Evolutionary conservation across 2,888 invertebrate species (phyloP).

Genomic region (Listrodromus nycthemerus): DNA sequence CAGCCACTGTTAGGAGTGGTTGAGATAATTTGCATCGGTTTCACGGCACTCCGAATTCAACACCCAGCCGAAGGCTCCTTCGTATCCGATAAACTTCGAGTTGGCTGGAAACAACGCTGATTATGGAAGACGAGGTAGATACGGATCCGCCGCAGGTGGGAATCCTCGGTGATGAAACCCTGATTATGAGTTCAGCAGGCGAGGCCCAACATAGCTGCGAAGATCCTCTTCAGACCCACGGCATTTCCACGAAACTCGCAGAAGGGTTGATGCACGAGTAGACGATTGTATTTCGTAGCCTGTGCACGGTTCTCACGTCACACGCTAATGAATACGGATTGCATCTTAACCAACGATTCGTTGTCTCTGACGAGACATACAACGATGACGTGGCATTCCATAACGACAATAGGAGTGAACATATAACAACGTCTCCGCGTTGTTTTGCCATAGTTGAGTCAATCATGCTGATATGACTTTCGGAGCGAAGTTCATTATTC

Average conservation of each 20-base stretch:
- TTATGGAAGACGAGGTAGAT: slow-evolving; percentile 20
- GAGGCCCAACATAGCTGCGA: background rate
- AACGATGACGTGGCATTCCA: background rate
- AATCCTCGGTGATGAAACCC: background rate
- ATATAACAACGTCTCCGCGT: background rate
- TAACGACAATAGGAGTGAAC: background rate
- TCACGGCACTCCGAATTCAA: background rate
- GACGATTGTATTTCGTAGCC: background rate
- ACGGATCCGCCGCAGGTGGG: background rate
- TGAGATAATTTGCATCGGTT: no score
- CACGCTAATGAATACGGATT: slow-evolving; percentile 6
- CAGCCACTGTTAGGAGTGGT: background rate
- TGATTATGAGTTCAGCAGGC: background rate
- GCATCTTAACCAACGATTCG: background rate
- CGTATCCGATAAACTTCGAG: slow-evolving; percentile 23
- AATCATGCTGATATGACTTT: background rate
- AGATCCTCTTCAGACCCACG: background rate
- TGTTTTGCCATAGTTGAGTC: background rate
- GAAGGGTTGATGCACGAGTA: background rate
- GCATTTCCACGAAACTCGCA: background rate
- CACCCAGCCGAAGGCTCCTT: slow-evolving; percentile 14
- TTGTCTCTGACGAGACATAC: background rate
- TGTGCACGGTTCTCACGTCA: background rate
- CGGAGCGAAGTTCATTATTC: background rate
- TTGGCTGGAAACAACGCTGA: slow-evolving; percentile 28